Conservation (phyloP, 2,888 invertebrate species). For the Furcula furcula region DNA sequence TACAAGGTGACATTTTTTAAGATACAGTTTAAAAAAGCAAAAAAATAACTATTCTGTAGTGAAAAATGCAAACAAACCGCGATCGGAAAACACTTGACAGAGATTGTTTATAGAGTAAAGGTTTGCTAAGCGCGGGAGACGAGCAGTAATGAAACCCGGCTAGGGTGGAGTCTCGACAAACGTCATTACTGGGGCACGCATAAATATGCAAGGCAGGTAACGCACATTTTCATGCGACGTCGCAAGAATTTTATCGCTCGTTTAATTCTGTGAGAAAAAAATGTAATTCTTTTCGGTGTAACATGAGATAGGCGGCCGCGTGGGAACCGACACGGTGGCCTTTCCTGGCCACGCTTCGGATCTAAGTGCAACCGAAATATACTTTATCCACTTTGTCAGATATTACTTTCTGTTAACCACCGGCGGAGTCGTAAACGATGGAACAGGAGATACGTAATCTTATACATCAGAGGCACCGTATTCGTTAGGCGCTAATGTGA, state of each 20-base stretch:
- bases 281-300: slow-evolving; percentile 73
- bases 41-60: slow-evolving; percentile 41
- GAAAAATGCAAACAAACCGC: slow-evolving; percentile 61
- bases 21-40: slow-evolving; percentile 55
- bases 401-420: slow-evolving; percentile 74
- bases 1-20: slow-evolving; percentile 48
- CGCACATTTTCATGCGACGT: slow-evolving; percentile 82
- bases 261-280: slow-evolving; percentile 79
- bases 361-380: slow-evolving; percentile 75
- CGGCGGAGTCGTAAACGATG: slow-evolving; percentile 53
- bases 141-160: slow-evolving; percentile 69
- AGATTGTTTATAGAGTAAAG: slow-evolving; percentile 67
- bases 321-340: slow-evolving; percentile 69
- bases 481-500: slow-evolving; percentile 70
- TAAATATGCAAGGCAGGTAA: slow-evolving; percentile 82
- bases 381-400: slow-evolving; percentile 69
- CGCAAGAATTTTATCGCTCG: slow-evolving; percentile 81
- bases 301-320: slow-evolving; percentile 70
- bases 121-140: slow-evolving; percentile 58
- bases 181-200: slow-evolving; percentile 78
- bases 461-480: slow-evolving; percentile 68
- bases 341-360: slow-evolving; percentile 49
- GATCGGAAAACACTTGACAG: slow-evolving; percentile 68
- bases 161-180: slow-evolving; percentile 65
- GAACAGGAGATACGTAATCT: slow-evolving; percentile 60